phyloP scores from a whole-genome alignment of 2,888 invertebrate genomes.

The Synanthedon myopaeformis region DNA sequence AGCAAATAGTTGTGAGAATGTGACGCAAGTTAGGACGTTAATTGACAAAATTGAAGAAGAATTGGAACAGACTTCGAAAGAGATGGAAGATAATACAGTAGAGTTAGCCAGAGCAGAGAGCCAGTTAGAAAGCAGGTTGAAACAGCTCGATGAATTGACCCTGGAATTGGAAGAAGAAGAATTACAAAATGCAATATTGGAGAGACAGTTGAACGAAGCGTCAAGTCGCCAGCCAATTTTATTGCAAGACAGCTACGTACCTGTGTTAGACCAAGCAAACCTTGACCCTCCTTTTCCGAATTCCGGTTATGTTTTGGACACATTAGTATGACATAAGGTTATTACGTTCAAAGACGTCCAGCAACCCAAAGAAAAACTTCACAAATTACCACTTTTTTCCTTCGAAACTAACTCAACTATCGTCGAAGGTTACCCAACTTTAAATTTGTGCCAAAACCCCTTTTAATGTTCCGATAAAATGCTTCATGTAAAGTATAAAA shows the following conservation, averaged over 20 bases:
- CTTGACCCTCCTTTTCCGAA: slow-evolving; percentile 20
- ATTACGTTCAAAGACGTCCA: slow-evolving; percentile 9
- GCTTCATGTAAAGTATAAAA: no score
- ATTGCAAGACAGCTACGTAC: slow-evolving; percentile 57
- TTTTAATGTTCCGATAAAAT: no score
- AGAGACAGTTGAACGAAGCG: slow-evolving; percentile 56
- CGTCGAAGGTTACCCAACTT: neutral
- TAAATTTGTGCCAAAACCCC: neutral
- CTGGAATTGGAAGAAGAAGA: slow-evolving; percentile 65
- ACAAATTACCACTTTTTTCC: slow-evolving; percentile 23
- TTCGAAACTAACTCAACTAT: neutral
- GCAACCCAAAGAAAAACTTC: no score
- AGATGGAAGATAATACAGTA: slow-evolving; percentile 64
- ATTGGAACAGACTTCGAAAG: slow-evolving; percentile 55
- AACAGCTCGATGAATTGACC: slow-evolving; percentile 65
- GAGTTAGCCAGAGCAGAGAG: slow-evolving; percentile 63
- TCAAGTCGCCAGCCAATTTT: slow-evolving; percentile 58
- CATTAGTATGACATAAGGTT: slow-evolving; percentile 56
- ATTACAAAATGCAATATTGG: slow-evolving; percentile 55
- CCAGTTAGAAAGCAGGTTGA: slow-evolving; percentile 65
- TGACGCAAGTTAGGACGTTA: slow-evolving; percentile 55
- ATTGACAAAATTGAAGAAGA: slow-evolving; percentile 66
- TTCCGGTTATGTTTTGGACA: slow-evolving; percentile 50
- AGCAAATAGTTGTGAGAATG: slow-evolving; percentile 60
- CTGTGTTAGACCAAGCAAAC: slow-evolving; percentile 46